These are phyloP conservation scores for Pachyuromys duprasi DNA, from an alignment of 2,797 vertebrate genomes.

Conservation along the genomic window DNA sequence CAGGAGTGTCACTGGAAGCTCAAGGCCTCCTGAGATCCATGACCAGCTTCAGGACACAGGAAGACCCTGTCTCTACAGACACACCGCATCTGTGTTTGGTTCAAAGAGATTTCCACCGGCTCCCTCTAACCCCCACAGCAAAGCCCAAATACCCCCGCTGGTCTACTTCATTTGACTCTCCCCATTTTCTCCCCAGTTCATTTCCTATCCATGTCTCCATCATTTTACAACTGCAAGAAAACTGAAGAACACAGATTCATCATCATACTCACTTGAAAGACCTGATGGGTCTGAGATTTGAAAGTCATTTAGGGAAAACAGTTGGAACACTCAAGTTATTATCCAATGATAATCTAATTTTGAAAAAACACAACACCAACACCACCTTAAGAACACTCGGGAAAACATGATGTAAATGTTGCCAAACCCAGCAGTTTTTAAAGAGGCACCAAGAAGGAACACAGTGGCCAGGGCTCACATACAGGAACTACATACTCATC, in stretches of 20 bases:
- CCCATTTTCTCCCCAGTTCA: neutral
- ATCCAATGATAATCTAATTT: neutral
- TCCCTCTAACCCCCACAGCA: neutral
- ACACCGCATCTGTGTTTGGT: neutral
- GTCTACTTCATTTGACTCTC: neutral
- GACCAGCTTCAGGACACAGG: neutral
- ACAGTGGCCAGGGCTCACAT: neutral
- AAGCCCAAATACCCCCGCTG: neutral
- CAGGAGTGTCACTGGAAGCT: neutral
- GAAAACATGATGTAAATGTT: neutral
- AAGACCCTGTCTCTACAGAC: neutral
- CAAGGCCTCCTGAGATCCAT: neutral
- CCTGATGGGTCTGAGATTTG: neutral
- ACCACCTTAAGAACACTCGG: neutral
- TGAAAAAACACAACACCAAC: neutral
- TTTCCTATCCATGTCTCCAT: neutral
- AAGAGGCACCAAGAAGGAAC: neutral
- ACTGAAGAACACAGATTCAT: neutral
- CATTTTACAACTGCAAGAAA: conserved; percentile 35
- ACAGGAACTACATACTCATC: neutral
- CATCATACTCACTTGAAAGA: neutral
- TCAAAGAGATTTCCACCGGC: neutral
- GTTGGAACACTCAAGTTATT: neutral
- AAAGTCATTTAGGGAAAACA: conserved; percentile 24
- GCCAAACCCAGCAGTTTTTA: neutral